Percentiles rank a stretch among this genome's conserved stretches.
These are phyloP conservation scores for Cygnus buccinator DNA, from an alignment of 2,113 vertebrate genomes.

Conservation along the genomic window DNA sequence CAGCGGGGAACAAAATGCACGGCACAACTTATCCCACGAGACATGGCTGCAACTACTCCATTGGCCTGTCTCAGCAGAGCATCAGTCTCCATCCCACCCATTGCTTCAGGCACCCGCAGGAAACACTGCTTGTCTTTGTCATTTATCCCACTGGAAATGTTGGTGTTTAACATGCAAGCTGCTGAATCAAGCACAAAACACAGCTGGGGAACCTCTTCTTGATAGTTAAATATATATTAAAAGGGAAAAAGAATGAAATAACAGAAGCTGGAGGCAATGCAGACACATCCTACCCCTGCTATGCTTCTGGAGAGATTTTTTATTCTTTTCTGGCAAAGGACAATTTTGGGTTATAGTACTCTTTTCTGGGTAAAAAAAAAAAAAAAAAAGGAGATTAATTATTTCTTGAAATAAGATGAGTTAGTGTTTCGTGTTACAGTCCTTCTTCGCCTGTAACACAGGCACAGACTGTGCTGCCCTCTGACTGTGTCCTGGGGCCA, in stretches of 20 bases:
- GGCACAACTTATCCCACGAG: neutral
- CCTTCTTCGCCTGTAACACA: neutral
- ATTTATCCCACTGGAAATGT: neutral
- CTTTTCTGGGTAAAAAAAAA: neutral
- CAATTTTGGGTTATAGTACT: neutral
- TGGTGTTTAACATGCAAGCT: neutral
- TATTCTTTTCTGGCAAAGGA: neutral
- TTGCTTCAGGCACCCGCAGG: neutral
- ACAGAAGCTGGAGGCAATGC: neutral
- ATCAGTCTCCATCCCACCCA: fast-evolving
- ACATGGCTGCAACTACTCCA: neutral
- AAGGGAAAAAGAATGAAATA: neutral
- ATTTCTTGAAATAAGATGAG: neutral
- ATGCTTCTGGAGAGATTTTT: neutral
- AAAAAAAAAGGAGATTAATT: neutral
- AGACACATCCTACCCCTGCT: neutral
- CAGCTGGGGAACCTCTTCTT: neutral
- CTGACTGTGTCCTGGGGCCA: neutral
- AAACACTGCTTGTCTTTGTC: neutral
- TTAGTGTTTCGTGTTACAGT: neutral
- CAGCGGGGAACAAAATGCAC: neutral
- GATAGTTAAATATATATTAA: neutral
- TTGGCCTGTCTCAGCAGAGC: neutral
- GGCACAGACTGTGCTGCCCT: neutral
- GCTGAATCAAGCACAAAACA: neutral